Evolutionary conservation across 1,140 invertebrate species (phyloP), one percentile per base, ranked within the genome.

Genomic region (Drosophila orosa): DNA sequence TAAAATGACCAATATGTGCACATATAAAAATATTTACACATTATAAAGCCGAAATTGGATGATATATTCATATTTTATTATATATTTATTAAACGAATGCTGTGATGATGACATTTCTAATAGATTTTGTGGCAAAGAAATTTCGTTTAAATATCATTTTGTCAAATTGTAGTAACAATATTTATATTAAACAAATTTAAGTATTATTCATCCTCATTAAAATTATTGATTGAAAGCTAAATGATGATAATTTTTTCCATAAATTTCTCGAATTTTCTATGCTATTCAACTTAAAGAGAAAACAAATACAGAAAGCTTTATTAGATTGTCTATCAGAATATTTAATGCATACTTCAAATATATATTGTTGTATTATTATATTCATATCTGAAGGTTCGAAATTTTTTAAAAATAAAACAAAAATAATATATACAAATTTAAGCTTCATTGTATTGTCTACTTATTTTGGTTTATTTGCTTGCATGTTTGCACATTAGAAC

Each of bases 1-100:
- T 60, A 33, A 42, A 25, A 4, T 5, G 9, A 42, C 13, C n/a
- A 8, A 2, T 42, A 31, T 33, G 5, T 3, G 19, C 19, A 19
- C 10, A 19, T 15, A 63, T 24, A 25, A 59, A 44, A 29, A 33
- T 33, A 52, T 33, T 4, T 33, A 50, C 47, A 31, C 48, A 33
- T n/a, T n/a, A 27, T 48, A 27, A 27, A 27, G 5, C 0, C 15
- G 27, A 47, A 48, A 27, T 27, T 17, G 1, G 0, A n/a, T 5
- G 4, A 47, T n/a, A 47, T n/a, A 9, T 47, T 9, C 10, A 10
- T 47, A 47, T n/a, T 15, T 9, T 9, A 6, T 24, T 45, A 4
- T 8, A 25, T 44, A 24, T 44, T 24, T 6, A 4, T 4, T 22
- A 2, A 8, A 24, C 15, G 3, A 24, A 24, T 44, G 19, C 24